A percentile compares a stretch with the other conserved stretches of the same genome.
phyloP scores from a whole-genome alignment of 2,797 vertebrate genomes.

The Peromyscus melanophrys region DNA sequence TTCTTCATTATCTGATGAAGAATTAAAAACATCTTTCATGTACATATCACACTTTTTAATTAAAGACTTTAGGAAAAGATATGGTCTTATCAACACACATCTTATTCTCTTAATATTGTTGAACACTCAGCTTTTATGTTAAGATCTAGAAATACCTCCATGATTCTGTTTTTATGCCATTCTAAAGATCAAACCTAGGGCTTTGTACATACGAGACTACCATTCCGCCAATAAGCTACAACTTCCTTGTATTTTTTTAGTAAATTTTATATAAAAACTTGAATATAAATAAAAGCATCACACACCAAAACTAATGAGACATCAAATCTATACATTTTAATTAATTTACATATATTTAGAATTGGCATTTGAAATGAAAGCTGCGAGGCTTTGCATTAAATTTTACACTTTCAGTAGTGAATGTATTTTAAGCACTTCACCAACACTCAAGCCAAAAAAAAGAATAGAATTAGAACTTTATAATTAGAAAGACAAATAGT shows the following conservation, averaged over 20 bases:
- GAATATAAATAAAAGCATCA: not conserved
- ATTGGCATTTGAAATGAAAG: not conserved
- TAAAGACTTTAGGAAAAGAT: not conserved
- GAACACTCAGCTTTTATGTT: not conserved
- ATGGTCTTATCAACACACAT: not conserved
- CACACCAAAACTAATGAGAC: not conserved
- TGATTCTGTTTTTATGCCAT: not conserved
- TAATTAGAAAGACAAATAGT: not conserved
- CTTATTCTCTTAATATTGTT: not conserved
- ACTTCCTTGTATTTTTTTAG: not conserved
- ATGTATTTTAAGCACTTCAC: not conserved
- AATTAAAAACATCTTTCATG: not conserved
- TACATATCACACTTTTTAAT: not conserved
- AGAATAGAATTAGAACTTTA: not conserved
- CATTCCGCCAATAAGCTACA: not conserved
- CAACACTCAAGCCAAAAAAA: not conserved
- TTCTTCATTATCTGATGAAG: not conserved
- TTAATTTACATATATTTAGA: not conserved
- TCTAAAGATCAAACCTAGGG: not conserved
- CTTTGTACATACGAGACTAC: not conserved
- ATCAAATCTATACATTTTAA: not conserved
- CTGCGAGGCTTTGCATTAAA: not conserved
- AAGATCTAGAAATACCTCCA: not conserved
- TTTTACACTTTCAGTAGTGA: not conserved
- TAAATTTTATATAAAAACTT: not conserved